A percentile compares a stretch with the other conserved stretches of the same genome.
phyloP scores from a whole-genome alignment of 2,888 invertebrate species.

The Aphelenchoides bicaudatus region DNA sequence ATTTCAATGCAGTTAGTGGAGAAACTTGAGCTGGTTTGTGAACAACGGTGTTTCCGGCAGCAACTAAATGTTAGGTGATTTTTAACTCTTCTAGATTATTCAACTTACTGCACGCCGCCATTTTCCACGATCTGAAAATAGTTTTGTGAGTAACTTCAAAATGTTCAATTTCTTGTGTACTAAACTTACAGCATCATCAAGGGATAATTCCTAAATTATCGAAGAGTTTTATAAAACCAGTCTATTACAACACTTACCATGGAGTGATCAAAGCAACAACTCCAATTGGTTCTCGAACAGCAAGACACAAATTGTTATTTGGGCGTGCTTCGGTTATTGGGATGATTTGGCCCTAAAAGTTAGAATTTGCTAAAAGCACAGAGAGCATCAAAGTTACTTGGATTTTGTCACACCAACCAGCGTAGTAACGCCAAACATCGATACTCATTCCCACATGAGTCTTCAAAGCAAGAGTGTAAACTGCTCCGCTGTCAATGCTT shows the following conservation, averaged over 20 bases:
- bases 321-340: slow-evolving; percentile 88
- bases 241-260: slow-evolving; percentile 67
- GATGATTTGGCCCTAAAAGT: slow-evolving; percentile 73
- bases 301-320: slow-evolving; percentile 81
- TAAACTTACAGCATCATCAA: slow-evolving; percentile 97
- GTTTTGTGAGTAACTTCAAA: too few species aligned
- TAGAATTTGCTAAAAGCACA: neutral
- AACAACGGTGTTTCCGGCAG: slow-evolving; percentile 91
- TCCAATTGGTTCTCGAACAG: slow-evolving; percentile 83
- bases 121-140: slow-evolving; percentile 99
- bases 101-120: slow-evolving; percentile 94
- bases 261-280: slow-evolving; percentile 86
- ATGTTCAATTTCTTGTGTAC: too few species aligned
- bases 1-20: slow-evolving; percentile 73
- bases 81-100: too few species aligned
- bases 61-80: too few species aligned
- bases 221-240: neutral
- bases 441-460: slow-evolving; percentile 97
- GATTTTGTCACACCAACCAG: slow-evolving; percentile 91
- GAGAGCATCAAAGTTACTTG: slow-evolving; percentile 63
- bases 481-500: slow-evolving; percentile 87
- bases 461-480: slow-evolving; percentile 89
- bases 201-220: slow-evolving; percentile 73
- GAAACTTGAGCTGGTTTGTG: slow-evolving; percentile 80
- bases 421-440: slow-evolving; percentile 91